phyloP scores from a whole-genome alignment of 2,113 vertebrate species.

The Todiramphus saurophagus region DNA sequence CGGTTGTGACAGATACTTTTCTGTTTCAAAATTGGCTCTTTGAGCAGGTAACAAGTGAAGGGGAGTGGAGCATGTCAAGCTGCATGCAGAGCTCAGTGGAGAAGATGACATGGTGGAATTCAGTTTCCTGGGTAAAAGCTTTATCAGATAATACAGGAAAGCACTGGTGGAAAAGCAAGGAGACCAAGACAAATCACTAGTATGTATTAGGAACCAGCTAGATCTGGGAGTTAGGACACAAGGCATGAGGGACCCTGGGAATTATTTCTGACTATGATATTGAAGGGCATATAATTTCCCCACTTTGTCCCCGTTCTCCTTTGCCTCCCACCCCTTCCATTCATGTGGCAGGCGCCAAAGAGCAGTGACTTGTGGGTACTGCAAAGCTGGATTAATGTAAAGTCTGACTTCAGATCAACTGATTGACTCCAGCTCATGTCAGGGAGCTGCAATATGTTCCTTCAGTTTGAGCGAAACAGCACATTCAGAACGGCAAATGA shows the following conservation, averaged over 20 bases:
- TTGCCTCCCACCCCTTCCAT: neutral
- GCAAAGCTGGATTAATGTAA: neutral
- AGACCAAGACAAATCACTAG: neutral
- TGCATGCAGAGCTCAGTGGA: slow-evolving; percentile 70
- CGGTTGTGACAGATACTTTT: neutral
- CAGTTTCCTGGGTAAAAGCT: slow-evolving; percentile 84
- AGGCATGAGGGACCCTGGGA: rapidly evolving
- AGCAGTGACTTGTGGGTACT: neutral
- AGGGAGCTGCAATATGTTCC: neutral
- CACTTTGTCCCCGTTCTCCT: neutral
- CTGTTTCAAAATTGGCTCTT: slow-evolving; percentile 70
- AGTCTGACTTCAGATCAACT: neutral
- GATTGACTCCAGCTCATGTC: neutral
- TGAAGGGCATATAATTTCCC: neutral
- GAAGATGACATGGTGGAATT: slow-evolving; percentile 71
- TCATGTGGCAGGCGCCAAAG: rapidly evolving
- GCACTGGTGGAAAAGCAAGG: slow-evolving; percentile 75
- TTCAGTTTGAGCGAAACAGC: neutral
- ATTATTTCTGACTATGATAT: neutral
- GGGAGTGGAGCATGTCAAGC: slow-evolving; percentile 78
- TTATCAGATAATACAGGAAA: slow-evolving; percentile 78
- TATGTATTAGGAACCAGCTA: neutral
- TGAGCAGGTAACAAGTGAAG: slow-evolving; percentile 81
- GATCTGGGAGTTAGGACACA: neutral
- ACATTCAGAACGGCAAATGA: neutral